These are phyloP conservation scores for Drosophila tanythrix DNA, from an alignment of 2,888 invertebrate species.

Conservation along the genomic window DNA sequence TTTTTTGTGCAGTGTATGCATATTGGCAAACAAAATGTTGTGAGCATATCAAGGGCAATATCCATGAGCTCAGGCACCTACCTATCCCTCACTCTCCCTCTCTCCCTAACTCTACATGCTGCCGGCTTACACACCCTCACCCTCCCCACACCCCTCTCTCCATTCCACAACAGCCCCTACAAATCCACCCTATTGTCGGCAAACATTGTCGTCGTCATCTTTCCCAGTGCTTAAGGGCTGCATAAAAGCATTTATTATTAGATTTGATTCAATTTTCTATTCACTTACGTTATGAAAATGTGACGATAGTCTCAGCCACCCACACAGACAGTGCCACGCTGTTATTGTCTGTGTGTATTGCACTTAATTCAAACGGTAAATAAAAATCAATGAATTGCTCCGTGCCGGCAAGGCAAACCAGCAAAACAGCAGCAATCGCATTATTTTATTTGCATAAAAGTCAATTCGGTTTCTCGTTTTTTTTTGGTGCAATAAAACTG, in stretches of 20 bases:
- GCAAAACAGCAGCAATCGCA: conserved; percentile 61
- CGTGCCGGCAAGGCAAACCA: conserved; percentile 33
- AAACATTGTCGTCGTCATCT: conserved; percentile 66
- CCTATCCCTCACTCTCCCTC: not conserved
- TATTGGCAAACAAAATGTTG: conserved; percentile 64
- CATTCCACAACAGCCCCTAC: not conserved
- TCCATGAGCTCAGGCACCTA: conserved; percentile 55
- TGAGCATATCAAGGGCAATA: conserved; percentile 68
- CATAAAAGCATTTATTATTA: conserved; percentile 81
- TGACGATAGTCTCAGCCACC: conserved; percentile 47
- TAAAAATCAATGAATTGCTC: conserved; percentile 74
- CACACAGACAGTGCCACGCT: not conserved
- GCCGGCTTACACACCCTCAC: conserved; percentile 4
- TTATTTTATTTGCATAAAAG: conserved; percentile 78
- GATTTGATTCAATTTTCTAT: conserved; percentile 81
- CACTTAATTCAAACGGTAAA: conserved; percentile 75
- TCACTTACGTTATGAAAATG: conserved; percentile 80
- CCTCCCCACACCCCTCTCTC: not conserved
- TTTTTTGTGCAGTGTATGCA: conserved; percentile 34
- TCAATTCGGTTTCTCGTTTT: conserved; percentile 62
- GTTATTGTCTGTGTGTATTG: conserved; percentile 21
- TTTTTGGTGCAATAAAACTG: conserved; percentile 63
- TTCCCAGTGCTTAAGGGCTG: conserved; percentile 79
- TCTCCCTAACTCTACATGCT: not conserved
- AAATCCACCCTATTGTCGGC: conserved; percentile 28